These are phyloP conservation scores for Connochaetes taurinus DNA, from an alignment of 2,113 vertebrate species.

Conservation along the genomic window DNA sequence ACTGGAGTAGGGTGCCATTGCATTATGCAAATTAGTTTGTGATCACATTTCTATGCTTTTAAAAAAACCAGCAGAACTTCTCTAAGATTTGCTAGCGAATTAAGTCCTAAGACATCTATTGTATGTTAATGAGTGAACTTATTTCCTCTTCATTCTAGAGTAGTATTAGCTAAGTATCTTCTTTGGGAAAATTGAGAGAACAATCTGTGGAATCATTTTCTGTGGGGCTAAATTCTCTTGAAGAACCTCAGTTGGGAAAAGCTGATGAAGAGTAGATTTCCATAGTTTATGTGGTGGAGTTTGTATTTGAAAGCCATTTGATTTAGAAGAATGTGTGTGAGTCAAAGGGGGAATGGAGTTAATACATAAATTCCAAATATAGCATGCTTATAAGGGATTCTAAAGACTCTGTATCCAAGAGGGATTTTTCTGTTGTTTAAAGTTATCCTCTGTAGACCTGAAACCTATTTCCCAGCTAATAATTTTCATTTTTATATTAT, in stretches of 20 bases:
- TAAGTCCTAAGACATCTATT: background rate
- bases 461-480: conserved; percentile 45
- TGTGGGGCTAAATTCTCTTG: background rate
- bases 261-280: conserved; percentile 9
- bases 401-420: conserved; percentile 32
- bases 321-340: conserved; percentile 27
- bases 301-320: conserved; percentile 48
- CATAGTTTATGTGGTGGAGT: background rate
- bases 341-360: conserved; percentile 13
- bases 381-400: conserved; percentile 1
- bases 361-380: conserved; percentile 29
- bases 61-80: background rate
- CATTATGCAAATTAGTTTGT: background rate
- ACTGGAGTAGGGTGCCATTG: too few relatives aligned
- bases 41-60: background rate
- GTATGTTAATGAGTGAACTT: background rate
- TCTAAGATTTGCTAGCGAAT: background rate
- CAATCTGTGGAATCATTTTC: background rate
- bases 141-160: conserved; percentile 2
- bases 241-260: background rate
- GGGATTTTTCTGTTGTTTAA: conserved; percentile 32
- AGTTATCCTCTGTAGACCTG: conserved; percentile 29
- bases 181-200: conserved; percentile 4
- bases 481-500: conserved; percentile 59
- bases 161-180: background rate